Evolutionary conservation across 1,140 invertebrate species (phyloP).

Genomic region (Copidosoma floridanum): DNA sequence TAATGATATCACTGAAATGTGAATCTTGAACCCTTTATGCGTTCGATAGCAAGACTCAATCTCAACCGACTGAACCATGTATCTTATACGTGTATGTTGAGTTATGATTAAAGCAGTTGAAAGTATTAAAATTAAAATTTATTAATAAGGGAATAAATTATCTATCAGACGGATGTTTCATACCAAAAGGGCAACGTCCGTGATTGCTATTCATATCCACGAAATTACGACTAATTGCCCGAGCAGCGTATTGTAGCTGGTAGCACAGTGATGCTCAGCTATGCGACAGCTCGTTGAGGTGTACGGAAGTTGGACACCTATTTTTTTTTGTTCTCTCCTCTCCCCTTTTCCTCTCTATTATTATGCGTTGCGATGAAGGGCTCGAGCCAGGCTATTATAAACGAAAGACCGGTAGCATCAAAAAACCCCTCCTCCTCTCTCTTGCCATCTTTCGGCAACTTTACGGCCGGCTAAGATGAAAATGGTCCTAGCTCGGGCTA

Average conservation of each 20-base stretch:
- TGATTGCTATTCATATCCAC: conserved; percentile 29
- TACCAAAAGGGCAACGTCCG: conserved; percentile 22
- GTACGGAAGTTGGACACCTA: too few relatives aligned
- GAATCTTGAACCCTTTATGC: too few relatives aligned
- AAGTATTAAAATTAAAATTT: too few relatives aligned
- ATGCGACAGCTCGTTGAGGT: conserved; percentile 45
- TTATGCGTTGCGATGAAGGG: conserved; percentile 45
- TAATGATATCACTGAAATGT: too few relatives aligned
- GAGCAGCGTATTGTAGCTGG: conserved; percentile 34
- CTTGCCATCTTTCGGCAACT: conserved; percentile 38
- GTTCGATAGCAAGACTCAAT: too few relatives aligned
- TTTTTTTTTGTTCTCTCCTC: not conserved
- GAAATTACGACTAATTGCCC: conserved; percentile 40
- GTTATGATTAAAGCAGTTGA: too few relatives aligned
- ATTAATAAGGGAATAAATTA: too few relatives aligned
- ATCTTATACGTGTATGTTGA: too few relatives aligned
- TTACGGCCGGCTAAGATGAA: conserved; percentile 49
- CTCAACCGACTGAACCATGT: too few relatives aligned
- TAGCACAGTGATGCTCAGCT: conserved; percentile 31
- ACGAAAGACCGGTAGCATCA: conserved; percentile 53
- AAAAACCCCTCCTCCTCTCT: conserved; percentile 13
- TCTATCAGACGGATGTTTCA: too few relatives aligned
- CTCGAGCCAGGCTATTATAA: conserved; percentile 47
- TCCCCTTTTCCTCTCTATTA: conserved; percentile 42
- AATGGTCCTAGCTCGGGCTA: conserved; percentile 41